Base-by-base conservation (phyloP, 2,113 vertebrate species). In the Lagopus muta region DNA sequence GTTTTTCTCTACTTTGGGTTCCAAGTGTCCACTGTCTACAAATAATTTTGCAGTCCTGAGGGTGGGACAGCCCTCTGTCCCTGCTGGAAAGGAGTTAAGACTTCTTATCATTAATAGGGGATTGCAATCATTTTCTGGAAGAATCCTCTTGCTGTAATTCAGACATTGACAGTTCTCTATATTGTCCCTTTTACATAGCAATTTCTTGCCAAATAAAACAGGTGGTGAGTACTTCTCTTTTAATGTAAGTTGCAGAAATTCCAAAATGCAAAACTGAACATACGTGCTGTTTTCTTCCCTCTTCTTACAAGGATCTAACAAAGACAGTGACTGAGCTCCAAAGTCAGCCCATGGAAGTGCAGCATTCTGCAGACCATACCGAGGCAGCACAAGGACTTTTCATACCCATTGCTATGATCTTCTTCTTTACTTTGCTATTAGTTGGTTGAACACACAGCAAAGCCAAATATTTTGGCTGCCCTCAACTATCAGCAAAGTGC, bases 371-470 rank as follows among this genome's bases (percentile, higher is more conserved):
- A 88, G 98, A 98, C 79, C 98, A 98, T 8, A 79, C 98, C 4
- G 96, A 98, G 82, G 98, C 98, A 54, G 97, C 98, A 32, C 97
- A 98, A 45, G 98, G 97, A 93, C 97, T 98, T 67, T 97, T 98
- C 93, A 60, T 98, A 97, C 98, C 98, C 85, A 96, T 98, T 9
- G 75, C 98, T 70, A 91, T 85, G 43, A 61, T 99, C 88, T 99
- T 99, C 96, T 43, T 98, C 38, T 84, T 98, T 50, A 94, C 99
- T 48, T 97, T 99, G 91, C 93, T 97, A 69, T 32, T 98, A 57
- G 95, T 98, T 62, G 61, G 36, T 40, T 62, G 61, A 62, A 62
- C 16, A 18, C 25, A 12, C 16, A 8, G 10, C 61, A 27, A 62
- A 62, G 36, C 24, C 10, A 34, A 40, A 28, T 27, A 40, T 38